These are phyloP conservation scores for Oreocharis arfaki DNA, from an alignment of 2,113 vertebrate genomes.

Conservation along the genomic window DNA sequence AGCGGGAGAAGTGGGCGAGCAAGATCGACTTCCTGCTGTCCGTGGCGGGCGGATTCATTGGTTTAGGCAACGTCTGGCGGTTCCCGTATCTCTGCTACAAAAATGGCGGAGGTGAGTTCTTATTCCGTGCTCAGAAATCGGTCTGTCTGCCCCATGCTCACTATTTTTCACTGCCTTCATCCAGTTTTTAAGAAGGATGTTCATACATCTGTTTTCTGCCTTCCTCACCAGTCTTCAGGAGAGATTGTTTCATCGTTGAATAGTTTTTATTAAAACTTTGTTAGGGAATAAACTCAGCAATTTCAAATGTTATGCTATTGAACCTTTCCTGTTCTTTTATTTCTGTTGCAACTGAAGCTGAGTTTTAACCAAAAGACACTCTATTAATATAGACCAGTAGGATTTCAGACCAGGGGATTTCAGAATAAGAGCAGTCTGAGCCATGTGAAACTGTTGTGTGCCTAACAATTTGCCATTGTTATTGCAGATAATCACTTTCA, in stretches of 20 bases:
- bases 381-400: background rate
- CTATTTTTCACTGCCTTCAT: background rate
- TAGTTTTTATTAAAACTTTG: background rate
- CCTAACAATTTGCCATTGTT: background rate
- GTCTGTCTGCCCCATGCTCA: accelerated
- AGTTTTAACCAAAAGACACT: background rate
- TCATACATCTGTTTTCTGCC: background rate
- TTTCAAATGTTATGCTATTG: background rate
- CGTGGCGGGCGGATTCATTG: constrained; percentile 95
- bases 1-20: constrained; percentile 97
- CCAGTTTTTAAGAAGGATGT: background rate
- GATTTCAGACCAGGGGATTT: background rate
- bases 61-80: constrained; percentile 96
- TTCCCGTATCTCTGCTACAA: constrained; percentile 99
- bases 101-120: constrained; percentile 91
- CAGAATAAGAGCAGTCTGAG: background rate
- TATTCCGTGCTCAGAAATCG: accelerated
- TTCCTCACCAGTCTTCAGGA: background rate
- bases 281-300: background rate
- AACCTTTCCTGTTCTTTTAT: background rate
- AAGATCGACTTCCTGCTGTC: constrained; percentile 98
- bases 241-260: background rate
- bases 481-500: background rate
- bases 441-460: background rate
- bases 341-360: background rate